Percentiles rank a stretch among this genome's conserved stretches.
phyloP scores from a whole-genome alignment of 2,113 vertebrate species.

The Ammodramus savannarum region DNA sequence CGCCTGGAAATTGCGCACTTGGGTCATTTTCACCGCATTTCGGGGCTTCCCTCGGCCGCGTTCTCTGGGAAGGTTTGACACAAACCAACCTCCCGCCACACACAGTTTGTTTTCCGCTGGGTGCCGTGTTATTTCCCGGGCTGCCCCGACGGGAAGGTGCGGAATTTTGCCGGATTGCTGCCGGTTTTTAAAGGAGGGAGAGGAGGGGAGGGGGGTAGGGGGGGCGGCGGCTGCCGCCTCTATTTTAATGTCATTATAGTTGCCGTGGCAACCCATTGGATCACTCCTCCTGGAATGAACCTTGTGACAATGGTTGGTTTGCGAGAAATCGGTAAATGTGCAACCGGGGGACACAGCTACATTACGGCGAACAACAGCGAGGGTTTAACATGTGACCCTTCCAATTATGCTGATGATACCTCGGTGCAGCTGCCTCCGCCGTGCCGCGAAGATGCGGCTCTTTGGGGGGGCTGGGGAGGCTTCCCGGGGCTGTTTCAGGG shows the following conservation, averaged over 20 bases:
- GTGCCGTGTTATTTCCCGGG: not conserved
- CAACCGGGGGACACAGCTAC: slow-evolving; percentile 63
- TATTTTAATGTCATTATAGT: slow-evolving; percentile 68
- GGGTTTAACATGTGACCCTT: slow-evolving; percentile 77
- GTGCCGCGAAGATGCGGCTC: not conserved
- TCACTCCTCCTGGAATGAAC: slow-evolving; percentile 59
- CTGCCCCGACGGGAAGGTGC: not conserved
- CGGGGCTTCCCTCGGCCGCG: not conserved
- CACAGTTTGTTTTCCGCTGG: not conserved
- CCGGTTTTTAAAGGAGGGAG: not conserved
- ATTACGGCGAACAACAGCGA: slow-evolving; percentile 68
- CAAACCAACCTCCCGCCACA: accelerated
- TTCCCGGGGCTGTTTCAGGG: not conserved
- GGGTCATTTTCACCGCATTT: not conserved
- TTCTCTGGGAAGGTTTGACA: not conserved
- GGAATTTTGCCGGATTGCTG: not conserved
- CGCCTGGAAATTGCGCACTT: not conserved
- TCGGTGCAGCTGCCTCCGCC: slow-evolving; percentile 72
- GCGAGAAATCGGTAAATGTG: slow-evolving; percentile 66
- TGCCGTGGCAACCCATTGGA: slow-evolving; percentile 68
- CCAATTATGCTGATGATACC: slow-evolving; percentile 66
- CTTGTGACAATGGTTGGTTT: slow-evolving; percentile 61
- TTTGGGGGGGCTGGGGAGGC: not conserved
- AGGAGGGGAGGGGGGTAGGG: not conserved
- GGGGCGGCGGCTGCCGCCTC: not conserved